Evolutionary conservation across 92 coral and sea anemone genomes (phyloP).

Genomic region (Pocillopora grandis): DNA sequence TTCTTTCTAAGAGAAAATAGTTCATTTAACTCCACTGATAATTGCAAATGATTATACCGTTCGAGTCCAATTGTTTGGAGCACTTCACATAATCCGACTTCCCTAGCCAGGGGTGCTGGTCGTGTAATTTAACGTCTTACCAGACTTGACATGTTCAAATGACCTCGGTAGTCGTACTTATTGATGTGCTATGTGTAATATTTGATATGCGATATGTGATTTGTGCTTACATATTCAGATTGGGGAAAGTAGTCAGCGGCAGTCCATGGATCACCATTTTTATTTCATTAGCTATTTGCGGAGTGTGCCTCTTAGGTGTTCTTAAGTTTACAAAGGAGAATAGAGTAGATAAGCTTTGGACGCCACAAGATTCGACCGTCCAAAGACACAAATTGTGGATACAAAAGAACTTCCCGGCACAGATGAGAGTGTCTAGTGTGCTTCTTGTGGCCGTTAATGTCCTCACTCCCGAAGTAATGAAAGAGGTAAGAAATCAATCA

Average conservation of each 20-base stretch:
- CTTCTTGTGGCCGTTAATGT: constrained; percentile 66
- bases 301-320: constrained; percentile 68
- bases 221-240: constrained; percentile 30
- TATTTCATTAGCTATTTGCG: constrained; percentile 52
- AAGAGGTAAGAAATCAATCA: constrained; percentile 25
- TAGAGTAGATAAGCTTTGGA: constrained; percentile 84
- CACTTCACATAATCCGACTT: too few species aligned
- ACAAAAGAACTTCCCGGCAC: constrained; percentile 66
- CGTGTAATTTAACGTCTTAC: too few species aligned
- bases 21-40: too few species aligned
- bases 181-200: too few species aligned
- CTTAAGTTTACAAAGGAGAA: constrained; percentile 71
- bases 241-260: constrained; percentile 77
- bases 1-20: too few species aligned
- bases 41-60: too few species aligned
- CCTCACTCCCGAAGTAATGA: constrained; percentile 50
- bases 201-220: too few species aligned
- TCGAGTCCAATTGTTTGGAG: too few species aligned
- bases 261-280: constrained; percentile 87
- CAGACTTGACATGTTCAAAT: too few species aligned
- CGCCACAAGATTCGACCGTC: constrained; percentile 68
- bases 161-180: too few species aligned
- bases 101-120: too few species aligned
- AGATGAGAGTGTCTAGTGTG: constrained; percentile 47
- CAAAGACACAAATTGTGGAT: constrained; percentile 78